Conservation (phyloP, 2,888 invertebrate species). For the Microdon myrmicae region DNA sequence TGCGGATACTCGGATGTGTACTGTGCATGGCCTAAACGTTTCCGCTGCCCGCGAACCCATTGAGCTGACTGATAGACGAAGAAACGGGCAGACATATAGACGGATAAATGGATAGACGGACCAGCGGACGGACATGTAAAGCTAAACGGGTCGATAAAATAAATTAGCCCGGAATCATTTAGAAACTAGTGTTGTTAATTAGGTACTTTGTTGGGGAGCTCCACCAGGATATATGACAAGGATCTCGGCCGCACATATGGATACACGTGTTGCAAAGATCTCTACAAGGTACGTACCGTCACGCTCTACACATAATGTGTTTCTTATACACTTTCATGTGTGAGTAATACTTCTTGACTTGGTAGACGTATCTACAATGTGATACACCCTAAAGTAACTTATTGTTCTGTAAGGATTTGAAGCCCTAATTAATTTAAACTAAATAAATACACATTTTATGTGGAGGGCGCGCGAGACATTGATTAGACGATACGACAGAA, state of each 20-base stretch:
- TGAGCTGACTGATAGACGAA: constrained; percentile 2
- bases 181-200: constrained; percentile 54
- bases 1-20: constrained; percentile 11
- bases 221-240: constrained; percentile 33
- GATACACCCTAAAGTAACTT: constrained; percentile 60
- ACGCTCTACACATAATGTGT: constrained; percentile 8
- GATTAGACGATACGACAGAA: constrained; percentile 41
- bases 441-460: constrained; percentile 64
- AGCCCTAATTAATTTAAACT: constrained; percentile 67
- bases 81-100: constrained; percentile 8
- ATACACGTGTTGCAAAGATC: constrained; percentile 39
- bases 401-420: constrained; percentile 67
- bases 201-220: constrained; percentile 32
- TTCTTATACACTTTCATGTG: neutral
- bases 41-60: constrained; percentile 18
- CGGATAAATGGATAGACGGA: constrained; percentile 6
- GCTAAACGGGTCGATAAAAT: constrained; percentile 54
- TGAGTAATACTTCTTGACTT: constrained; percentile 1
- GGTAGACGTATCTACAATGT: constrained; percentile 5
- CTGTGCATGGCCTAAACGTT: constrained; percentile 20
- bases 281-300: constrained; percentile 39
- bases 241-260: constrained; percentile 38
- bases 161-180: constrained; percentile 56
- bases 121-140: constrained; percentile 44
- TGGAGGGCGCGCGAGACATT: constrained; percentile 51